Evolutionary conservation across 2,113 vertebrate species (phyloP).

Genomic region (Cyanoramphus novaezelandiae): DNA sequence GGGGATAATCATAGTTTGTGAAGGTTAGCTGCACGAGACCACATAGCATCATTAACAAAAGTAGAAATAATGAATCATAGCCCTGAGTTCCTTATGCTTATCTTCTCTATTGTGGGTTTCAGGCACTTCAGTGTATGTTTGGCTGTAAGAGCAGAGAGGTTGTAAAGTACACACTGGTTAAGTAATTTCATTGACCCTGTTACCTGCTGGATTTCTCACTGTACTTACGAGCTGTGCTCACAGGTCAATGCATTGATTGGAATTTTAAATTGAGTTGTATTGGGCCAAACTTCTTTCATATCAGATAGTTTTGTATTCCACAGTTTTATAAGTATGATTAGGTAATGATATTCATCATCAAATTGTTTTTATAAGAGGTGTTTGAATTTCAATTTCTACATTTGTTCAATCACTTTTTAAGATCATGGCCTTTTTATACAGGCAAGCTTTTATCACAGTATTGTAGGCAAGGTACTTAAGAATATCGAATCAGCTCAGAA

Average conservation of each 20-base stretch:
- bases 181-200: background rate
- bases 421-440: background rate
- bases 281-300: background rate
- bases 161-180: background rate
- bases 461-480: background rate
- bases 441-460: background rate
- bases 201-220: background rate
- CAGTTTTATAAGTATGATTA: background rate
- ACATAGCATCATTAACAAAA: background rate
- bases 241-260: background rate
- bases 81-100: background rate
- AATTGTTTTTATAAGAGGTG: background rate
- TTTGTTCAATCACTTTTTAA: background rate
- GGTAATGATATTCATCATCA: background rate
- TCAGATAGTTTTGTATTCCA: background rate
- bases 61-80: conserved; percentile 5
- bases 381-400: background rate
- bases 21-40: background rate
- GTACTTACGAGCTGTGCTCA: accelerated
- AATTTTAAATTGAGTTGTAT: background rate
- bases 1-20: background rate
- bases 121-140: background rate
- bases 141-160: background rate
- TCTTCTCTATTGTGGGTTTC: background rate
- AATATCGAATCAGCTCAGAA: background rate